Evolutionary conservation across 2,888 invertebrate genomes (phyloP), one percentile per base, ranked within the genome.

Genomic region (Choreutis nemorana): DNA sequence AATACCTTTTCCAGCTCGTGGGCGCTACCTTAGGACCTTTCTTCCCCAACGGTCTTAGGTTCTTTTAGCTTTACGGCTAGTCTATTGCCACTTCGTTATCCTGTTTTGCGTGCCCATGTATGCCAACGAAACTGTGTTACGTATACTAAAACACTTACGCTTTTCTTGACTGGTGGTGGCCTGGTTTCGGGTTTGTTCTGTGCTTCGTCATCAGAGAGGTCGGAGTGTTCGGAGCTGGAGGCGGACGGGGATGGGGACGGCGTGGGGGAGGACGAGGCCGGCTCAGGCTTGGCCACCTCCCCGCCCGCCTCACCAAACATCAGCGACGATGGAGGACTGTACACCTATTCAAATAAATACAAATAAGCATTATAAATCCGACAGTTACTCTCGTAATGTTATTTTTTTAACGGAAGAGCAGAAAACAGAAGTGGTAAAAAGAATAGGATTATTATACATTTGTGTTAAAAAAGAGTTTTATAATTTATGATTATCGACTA

Each of bases 301-400:
- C 71, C 58, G 2, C 83, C 86, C 23, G 87, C 89, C 0, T 94
- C 92, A 37, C 94, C 96, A 50, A 92, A 89, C 67, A 93, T 92
- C 14, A 98, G 81, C 4, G 89, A 85, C 25, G 89, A 90, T 1
- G 98, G 98, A 1, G 97, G 97, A 54, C 90, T 88, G 75, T 96
- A 98, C 7, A 97, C 90, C 58, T 84, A 67, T 24, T 23, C 8
- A 22, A 6, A 14, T 3, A 16, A 18, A 21, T 18, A 27, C 11
- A 11, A n/a, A n/a, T n/a, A n/a, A 13, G n/a, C 14, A 25, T 12
- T 7, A 7, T 4, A 13, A 14, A 18, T 20, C 9, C 4, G 14
- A 14, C 5, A 23, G 28, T 12, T 3, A 4, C 14, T 11, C 2
- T n/a, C 9, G 2, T 14, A 3, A 14, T 8, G n/a, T 10, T 25